Evolutionary conservation across 2,888 invertebrate species (phyloP).

Genomic region (Habroteleia sp.): DNA sequence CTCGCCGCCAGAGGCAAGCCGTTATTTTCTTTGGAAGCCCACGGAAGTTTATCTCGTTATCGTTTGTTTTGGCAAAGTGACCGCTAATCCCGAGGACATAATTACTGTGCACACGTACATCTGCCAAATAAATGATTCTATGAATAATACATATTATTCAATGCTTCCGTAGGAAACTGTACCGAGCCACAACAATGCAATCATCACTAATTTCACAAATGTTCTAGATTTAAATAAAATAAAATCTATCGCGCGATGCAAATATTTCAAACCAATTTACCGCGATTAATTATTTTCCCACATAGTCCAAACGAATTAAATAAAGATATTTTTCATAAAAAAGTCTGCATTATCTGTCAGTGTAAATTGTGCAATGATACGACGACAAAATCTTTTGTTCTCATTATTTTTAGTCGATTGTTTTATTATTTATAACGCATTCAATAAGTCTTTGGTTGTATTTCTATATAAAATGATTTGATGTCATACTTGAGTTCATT

Average conservation of each 20-base stretch:
- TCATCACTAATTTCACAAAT: slow-evolving; percentile 29
- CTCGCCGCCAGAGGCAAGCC: slow-evolving; percentile 60
- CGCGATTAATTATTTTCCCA: no score
- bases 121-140: slow-evolving; percentile 62
- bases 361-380: no score
- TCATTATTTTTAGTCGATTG: no score
- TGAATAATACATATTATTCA: slow-evolving; percentile 63
- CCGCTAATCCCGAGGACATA: slow-evolving; percentile 62
- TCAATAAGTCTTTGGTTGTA: slow-evolving; percentile 1
- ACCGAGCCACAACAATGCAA: slow-evolving; percentile 29
- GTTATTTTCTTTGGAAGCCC: slow-evolving; percentile 71
- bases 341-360: no score
- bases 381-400: no score
- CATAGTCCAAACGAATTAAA: no score
- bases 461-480: slow-evolving; percentile 16
- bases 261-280: no score
- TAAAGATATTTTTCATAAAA: no score
- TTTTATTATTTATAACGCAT: no score
- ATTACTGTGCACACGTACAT: slow-evolving; percentile 54
- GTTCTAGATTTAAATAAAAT: slow-evolving; percentile 33
- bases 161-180: slow-evolving; percentile 44
- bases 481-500: not conserved
- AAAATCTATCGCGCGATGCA: not conserved
- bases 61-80: slow-evolving; percentile 69
- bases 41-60: slow-evolving; percentile 70